phyloP scores from a whole-genome alignment of 2,113 vertebrate genomes.

The Lutjanus erythropterus region DNA sequence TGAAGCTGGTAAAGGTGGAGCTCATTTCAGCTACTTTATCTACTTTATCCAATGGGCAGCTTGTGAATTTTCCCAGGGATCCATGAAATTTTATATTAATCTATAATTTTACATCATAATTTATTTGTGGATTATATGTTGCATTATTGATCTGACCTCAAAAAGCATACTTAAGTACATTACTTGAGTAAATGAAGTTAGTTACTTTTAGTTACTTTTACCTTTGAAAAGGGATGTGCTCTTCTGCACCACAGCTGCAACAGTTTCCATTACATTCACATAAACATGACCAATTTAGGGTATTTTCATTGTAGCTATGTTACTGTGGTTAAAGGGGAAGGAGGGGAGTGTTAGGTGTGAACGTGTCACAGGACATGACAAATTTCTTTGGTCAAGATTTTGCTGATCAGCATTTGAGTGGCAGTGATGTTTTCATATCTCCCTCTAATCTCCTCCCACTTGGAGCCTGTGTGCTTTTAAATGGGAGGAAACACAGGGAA shows the following conservation, averaged over 20 bases:
- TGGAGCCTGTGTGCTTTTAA: constrained; percentile 31
- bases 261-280: neutral
- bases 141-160: too few relatives aligned
- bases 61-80: too few relatives aligned
- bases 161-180: too few relatives aligned
- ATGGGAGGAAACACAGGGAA: neutral
- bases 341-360: neutral
- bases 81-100: too few relatives aligned
- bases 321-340: constrained; percentile 3
- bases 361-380: constrained; percentile 68
- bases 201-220: too few relatives aligned
- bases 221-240: neutral
- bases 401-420: neutral
- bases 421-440: constrained; percentile 1
- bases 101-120: too few relatives aligned
- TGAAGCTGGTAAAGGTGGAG: too few relatives aligned
- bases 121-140: too few relatives aligned
- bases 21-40: too few relatives aligned
- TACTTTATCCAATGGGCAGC: too few relatives aligned
- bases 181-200: too few relatives aligned
- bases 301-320: neutral
- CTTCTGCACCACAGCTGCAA: neutral
- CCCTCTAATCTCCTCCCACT: constrained; percentile 58
- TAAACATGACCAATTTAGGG: constrained; percentile 57
- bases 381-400: constrained; percentile 5